Conservation (phyloP, 2,113 vertebrate species). For the Hystrix cristata region DNA sequence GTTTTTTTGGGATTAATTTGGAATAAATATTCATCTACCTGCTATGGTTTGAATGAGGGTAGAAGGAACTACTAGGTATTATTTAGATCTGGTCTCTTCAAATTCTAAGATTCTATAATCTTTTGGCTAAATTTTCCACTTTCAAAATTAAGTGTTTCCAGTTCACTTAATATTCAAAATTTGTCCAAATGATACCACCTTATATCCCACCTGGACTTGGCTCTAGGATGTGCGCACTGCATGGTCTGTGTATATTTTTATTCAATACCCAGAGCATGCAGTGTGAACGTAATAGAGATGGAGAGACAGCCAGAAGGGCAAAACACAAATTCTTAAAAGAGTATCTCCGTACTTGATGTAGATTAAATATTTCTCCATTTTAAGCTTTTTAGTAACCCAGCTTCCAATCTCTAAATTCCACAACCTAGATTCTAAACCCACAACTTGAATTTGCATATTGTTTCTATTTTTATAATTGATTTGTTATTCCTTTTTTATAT, state of each 20-base stretch:
- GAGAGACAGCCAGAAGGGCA: neutral
- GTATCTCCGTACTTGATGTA: neutral
- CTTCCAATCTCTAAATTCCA: neutral
- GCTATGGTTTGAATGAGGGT: neutral
- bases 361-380: conserved; percentile 41
- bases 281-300: conserved; percentile 88
- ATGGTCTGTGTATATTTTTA: conserved; percentile 89
- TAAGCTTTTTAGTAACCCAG: conserved; percentile 17
- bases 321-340: conserved; percentile 15
- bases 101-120: neutral
- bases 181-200: neutral
- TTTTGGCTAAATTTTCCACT: neutral
- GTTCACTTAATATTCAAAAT: conserved; percentile 30
- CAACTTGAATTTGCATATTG: conserved; percentile 8
- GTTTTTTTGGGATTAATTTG: neutral
- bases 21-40: neutral
- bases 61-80: neutral
- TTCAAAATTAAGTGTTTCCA: conserved; percentile 43
- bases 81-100: neutral
- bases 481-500: conserved; percentile 55
- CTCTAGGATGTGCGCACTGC: conserved; percentile 88
- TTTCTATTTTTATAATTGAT: conserved; percentile 46
- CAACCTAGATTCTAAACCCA: conserved; percentile 40
- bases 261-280: conserved; percentile 88
- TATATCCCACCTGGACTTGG: conserved; percentile 46